A percentile compares a stretch with the other conserved stretches of the same genome.
Evolutionary conservation across 1,140 invertebrate genomes (phyloP).

Genomic region (Drosophila sucinea): DNA sequence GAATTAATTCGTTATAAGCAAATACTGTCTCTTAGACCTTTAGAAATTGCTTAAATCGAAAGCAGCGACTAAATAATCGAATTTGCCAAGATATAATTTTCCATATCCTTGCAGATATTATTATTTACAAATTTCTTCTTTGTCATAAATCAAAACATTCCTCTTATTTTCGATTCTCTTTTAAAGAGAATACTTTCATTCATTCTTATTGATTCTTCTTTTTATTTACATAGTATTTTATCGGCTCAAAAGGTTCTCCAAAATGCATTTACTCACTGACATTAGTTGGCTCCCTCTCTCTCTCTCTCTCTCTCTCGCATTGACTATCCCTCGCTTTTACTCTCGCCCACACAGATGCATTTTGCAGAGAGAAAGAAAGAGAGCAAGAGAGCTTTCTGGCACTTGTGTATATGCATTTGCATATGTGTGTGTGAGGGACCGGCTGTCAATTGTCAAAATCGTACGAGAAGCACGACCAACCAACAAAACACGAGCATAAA

Average conservation of each 20-base stretch:
- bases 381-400: slow-evolving; percentile 1
- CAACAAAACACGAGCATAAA: slow-evolving; percentile 4
- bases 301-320: background rate
- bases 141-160: too few relatives aligned
- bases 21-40: too few relatives aligned
- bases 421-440: slow-evolving; percentile 8
- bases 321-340: background rate
- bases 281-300: background rate
- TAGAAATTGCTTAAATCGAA: too few relatives aligned
- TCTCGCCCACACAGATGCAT: slow-evolving; percentile 1
- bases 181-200: too few relatives aligned
- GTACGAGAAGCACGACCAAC: slow-evolving; percentile 17
- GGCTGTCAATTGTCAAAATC: slow-evolving; percentile 43
- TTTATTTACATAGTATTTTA: background rate
- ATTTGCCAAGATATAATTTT: too few relatives aligned
- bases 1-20: too few relatives aligned
- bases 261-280: background rate
- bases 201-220: too few relatives aligned
- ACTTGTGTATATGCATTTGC: slow-evolving; percentile 25
- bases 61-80: too few relatives aligned
- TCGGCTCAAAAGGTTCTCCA: background rate
- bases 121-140: too few relatives aligned
- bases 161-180: too few relatives aligned
- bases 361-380: slow-evolving; percentile 21
- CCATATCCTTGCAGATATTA: too few relatives aligned